A percentile compares a stretch with the other conserved stretches of the same genome.
Conservation (phyloP, 2,888 invertebrate genomes). For the Branchipolynoe longqiensis region DNA sequence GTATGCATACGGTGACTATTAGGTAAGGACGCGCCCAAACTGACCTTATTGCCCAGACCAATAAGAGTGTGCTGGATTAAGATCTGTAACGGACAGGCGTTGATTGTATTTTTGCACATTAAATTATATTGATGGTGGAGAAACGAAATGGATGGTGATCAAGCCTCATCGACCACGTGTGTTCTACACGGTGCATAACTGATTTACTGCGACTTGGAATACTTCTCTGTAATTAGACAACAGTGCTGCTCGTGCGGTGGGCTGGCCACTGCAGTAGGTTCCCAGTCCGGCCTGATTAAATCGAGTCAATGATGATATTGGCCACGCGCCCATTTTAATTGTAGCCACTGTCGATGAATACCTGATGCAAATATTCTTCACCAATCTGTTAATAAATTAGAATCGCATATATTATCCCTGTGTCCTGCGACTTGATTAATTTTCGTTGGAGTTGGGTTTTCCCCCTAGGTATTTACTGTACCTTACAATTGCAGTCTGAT, state of each 20-base stretch:
- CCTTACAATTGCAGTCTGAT: no score
- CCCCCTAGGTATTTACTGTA: no score
- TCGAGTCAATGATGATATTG: not conserved
- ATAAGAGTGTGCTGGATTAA: no score
- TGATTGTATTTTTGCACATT: conserved; percentile 36
- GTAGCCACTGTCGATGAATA: conserved; percentile 21
- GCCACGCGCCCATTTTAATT: not conserved
- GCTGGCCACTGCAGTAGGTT: conserved; percentile 7
- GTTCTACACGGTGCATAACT: not conserved
- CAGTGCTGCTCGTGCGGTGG: not conserved
- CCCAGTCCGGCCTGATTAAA: not conserved
- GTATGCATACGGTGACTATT: not conserved
- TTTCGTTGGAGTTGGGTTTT: not conserved
- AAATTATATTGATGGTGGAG: not conserved
- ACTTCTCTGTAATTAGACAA: not conserved
- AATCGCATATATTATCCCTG: conserved; percentile 34
- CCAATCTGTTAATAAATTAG: conserved; percentile 50
- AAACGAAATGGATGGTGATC: not conserved
- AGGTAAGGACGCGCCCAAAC: no score
- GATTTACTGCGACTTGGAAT: not conserved
- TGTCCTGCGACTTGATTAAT: not conserved
- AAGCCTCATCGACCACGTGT: not conserved
- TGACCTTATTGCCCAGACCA: no score
- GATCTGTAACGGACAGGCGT: no score
- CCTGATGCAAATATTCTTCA: conserved; percentile 47